Percentiles rank a stretch among this genome's conserved stretches.
Conservation (phyloP, 1,140 invertebrate species). For the Phthorimaea operculella region DNA sequence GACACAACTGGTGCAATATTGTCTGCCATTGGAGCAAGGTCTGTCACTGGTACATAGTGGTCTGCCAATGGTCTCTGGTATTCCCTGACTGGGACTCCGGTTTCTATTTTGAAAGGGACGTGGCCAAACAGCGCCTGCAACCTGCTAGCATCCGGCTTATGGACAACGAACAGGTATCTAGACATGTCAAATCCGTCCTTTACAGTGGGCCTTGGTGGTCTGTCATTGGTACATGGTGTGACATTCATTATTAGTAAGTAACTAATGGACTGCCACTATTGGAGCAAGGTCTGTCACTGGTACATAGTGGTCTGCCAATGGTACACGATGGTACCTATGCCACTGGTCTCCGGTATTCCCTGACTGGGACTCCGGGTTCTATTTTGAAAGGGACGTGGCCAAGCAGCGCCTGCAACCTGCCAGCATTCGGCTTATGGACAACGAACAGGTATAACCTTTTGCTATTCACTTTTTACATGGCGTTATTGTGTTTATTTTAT, state of each 20-base stretch:
- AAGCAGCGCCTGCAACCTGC: constrained; percentile 87
- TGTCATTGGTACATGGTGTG: too few species aligned
- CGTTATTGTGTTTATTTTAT: too few species aligned
- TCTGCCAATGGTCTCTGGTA: constrained; percentile 93
- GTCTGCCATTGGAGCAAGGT: too few species aligned
- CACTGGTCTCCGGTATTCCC: constrained; percentile 97
- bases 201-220: too few species aligned
- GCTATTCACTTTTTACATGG: too few species aligned
- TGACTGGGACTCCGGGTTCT: constrained; percentile 87
- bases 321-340: constrained; percentile 80
- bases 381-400: constrained; percentile 87
- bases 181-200: too few species aligned
- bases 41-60: too few species aligned
- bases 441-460: constrained; percentile 82
- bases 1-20: too few species aligned
- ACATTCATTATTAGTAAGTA: too few species aligned
- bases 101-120: constrained; percentile 87
- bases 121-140: constrained; percentile 82
- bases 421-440: constrained; percentile 96
- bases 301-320: constrained; percentile 94
- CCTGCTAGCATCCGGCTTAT: constrained; percentile 94
- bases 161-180: constrained; percentile 90
- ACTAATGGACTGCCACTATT: too few species aligned
- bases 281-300: too few species aligned
- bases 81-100: constrained; percentile 94